Base-by-base conservation (phyloP, 2,888 invertebrate genomes). In the Operophtera brumata region DNA sequence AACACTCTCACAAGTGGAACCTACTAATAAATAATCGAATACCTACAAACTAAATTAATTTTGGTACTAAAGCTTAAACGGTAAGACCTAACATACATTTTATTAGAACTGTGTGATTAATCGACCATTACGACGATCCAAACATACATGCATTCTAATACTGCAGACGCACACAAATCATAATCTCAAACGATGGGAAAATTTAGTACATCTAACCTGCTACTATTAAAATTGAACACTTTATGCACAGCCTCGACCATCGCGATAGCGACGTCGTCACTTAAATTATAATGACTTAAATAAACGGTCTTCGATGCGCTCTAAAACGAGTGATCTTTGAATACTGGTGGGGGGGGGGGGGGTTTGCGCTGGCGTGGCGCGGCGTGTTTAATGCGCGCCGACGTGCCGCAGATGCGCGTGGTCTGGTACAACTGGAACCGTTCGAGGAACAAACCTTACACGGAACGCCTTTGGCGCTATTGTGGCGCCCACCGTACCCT, bases 401-500 rank as follows among this genome's bases (percentile, higher is more conserved):
- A 86, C 88, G 72, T 84, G 77, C 54, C 88, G 83, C 60, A 82
- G 83, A 71, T 87, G 82, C 43, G 71, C 67, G 66, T 84, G 80
- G 53, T 86, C 86, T 58, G 84, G 70, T 34, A 71, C 75, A 56
- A 70, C 69, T 52, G 73, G 79, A 43, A 71, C 74, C 47, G 73
- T 64, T 36, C 94, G 90, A 5, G 92, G 90, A 59, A 91, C 85
- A 54, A 95, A 90, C 69, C 92, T 92, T 11, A 97, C 94, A 75
- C 93, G 92, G 89, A 95, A 97, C 1, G 94, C 91, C 70, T 94
- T 92, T 0, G 97, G 97, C 12, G 94, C 94, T 45, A 96, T 94
- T n/a, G 97, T 97, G 46, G 95, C 93, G 5, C 96, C 96, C 25
- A 94, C 94, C 58, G 94, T 94, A 32, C 96, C 96, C 67, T 95